Evolutionary conservation across 2,888 invertebrate genomes (phyloP), one percentile per base, ranked within the genome.

Genomic region (Plebejus argus): DNA sequence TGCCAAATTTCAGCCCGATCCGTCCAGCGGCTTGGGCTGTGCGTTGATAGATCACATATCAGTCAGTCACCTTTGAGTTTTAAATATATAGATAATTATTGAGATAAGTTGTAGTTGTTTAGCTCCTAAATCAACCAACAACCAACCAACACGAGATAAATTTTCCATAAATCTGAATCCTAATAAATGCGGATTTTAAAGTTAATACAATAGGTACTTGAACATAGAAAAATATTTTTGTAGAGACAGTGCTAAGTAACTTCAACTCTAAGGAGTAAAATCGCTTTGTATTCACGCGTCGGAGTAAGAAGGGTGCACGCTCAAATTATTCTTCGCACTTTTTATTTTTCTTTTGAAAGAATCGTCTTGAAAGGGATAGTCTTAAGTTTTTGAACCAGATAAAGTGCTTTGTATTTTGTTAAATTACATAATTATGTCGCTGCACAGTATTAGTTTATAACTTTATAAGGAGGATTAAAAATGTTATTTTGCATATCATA

Each of bases 221-320:
- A 20, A 58, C 1, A 7, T 20, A 58, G 10, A 71, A 20, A 71
- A 10, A 18, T n/a, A 10, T 70, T 71, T 71, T 20, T 20, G 20
- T 45, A 72, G 23, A 72, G 45, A 71, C 39, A 45, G 45, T 66
- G 28, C 66, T 66, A 66, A 66, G 66, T 28, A 72, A 72, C 72
- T 45, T 15, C 39, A 72, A 23, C 45, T 72, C 39, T 45, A 39
- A 72, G 10, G 12, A 72, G 45, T 18, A 4, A 35, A 71, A 72
- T 45, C 23, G 39, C 39, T 72, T 72, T 72, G 72, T 72, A 72
- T 49, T 72, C 39, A 45, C 39, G 72, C 72, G 72, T 45, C 39
- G 45, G 72, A 45, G 72, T 45, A 45, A 35, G 23, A 72, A 72
- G 39, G 45, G 72, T 39, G 45, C 12, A 15, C 20, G 39, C 72